phyloP scores from a whole-genome alignment of 2,113 vertebrate species.

The Boleophthalmus pectinirostris region DNA sequence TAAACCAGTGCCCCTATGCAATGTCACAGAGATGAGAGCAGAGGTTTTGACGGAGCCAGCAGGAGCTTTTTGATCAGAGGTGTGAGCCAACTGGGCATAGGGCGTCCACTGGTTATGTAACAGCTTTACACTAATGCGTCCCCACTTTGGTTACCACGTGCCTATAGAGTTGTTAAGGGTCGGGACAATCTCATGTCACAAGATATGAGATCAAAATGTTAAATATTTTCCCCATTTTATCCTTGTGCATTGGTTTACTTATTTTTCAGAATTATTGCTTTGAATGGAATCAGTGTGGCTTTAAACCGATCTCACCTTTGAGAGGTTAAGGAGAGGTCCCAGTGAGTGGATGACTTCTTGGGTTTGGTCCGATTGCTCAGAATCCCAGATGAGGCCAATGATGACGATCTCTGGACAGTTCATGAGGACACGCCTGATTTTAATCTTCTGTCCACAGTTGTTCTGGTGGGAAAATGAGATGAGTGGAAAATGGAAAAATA shows the following conservation, averaged over 20 bases:
- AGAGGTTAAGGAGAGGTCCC: constrained; percentile 86
- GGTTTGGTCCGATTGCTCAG: constrained; percentile 91
- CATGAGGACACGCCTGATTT: constrained; percentile 95
- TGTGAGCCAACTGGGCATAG: constrained; percentile 58
- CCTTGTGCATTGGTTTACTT: neutral
- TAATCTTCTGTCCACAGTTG: constrained; percentile 94
- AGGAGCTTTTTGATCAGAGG: constrained; percentile 61
- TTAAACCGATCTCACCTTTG: constrained; percentile 78
- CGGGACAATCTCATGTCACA: neutral
- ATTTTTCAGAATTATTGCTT: neutral
- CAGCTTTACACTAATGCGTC: constrained; percentile 58
- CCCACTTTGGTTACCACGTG: constrained; percentile 62
- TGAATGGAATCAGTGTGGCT: no score
- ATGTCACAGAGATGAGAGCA: constrained; percentile 2
- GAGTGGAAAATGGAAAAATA: neutral
- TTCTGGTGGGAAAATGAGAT: constrained; percentile 75
- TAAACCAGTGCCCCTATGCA: neutral
- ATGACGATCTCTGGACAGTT: constrained; percentile 97
- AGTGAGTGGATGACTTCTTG: constrained; percentile 90
- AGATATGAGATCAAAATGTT: neutral
- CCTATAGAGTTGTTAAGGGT: no score
- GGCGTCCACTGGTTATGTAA: constrained; percentile 70
- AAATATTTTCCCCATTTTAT: neutral
- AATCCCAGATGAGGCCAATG: constrained; percentile 95
- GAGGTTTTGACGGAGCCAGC: constrained; percentile 56